Percentiles rank a stretch among this genome's conserved stretches.
phyloP scores from a whole-genome alignment of 1,140 invertebrate genomes.

The Cyphomyrmex costatus region DNA sequence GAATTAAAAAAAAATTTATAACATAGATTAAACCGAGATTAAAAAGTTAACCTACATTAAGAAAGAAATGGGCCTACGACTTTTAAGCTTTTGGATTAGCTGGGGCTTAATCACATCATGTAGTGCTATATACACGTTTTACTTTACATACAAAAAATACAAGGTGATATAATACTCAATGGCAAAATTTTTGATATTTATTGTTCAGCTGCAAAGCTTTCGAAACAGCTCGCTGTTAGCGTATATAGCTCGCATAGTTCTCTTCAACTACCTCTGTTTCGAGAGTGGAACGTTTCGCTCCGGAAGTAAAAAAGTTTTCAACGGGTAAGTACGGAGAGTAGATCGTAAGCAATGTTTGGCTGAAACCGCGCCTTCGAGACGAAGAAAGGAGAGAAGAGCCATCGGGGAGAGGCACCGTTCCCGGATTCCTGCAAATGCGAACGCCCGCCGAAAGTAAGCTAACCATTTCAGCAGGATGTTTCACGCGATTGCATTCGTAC shows the following conservation, averaged over 20 bases:
- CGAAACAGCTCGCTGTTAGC: slow-evolving; percentile 11
- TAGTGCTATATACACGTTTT: background rate
- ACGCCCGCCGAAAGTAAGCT: slow-evolving; percentile 48
- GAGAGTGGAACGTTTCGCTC: slow-evolving; percentile 5
- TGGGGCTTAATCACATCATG: no score
- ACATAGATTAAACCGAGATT: no score
- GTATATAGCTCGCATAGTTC: slow-evolving; percentile 31
- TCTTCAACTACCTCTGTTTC: slow-evolving; percentile 2
- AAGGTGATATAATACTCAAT: background rate
- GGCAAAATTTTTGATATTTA: slow-evolving; percentile 6
- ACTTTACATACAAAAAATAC: background rate
- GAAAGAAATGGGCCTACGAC: no score
- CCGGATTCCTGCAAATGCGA: slow-evolving; percentile 49
- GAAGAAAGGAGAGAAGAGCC: background rate
- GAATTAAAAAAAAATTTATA: no score
- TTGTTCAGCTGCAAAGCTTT: slow-evolving; percentile 6
- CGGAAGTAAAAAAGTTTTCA: slow-evolving; percentile 51
- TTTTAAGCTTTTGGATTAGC: background rate
- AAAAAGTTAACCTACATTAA: no score
- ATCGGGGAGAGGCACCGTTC: background rate
- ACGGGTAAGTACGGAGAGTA: slow-evolving; percentile 29
- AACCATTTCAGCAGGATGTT: slow-evolving; percentile 35
- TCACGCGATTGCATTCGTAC: background rate
- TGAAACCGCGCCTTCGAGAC: slow-evolving; percentile 35
- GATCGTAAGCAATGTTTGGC: background rate